Evolutionary conservation across 2,113 vertebrate species (phyloP), one percentile per base, ranked within the genome.

Genomic region (Corythoichthys intestinalis): DNA sequence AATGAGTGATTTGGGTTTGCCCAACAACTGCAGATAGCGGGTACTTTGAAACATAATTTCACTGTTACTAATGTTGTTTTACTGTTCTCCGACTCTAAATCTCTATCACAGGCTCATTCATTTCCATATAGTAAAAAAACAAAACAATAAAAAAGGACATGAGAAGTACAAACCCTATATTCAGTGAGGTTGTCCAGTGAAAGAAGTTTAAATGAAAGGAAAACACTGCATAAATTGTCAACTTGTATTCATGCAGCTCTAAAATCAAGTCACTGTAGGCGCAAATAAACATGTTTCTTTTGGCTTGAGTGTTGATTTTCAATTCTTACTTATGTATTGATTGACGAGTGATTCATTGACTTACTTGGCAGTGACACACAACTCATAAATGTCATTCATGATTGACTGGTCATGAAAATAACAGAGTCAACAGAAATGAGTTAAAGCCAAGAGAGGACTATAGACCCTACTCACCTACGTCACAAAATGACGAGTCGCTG

Each of bases 391-490:
- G 56, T 11, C 1, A 70, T 62, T 72, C 1, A 48, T 70, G 53
- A 72, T 70, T 39, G 41, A 71, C 37, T 58, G 52, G 64, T 71
- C 44, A 78, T 73, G 41, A 80, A 75, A 50, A 72, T 38, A 70
- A 54, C 64, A 53, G 59, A 71, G 38, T 67, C 13, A 34, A 12
- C 64, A 69, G 39, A 39, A 46, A 72, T 66, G 59, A 70, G 46
- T 67, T 76, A 53, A 68, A 76, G 69, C 66, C 74, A 52, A 47
- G 1, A 2, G 49, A 72, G 74, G 73, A 86, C 74, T 84, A 67
- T 61, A 14, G 35, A 57, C 20, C 20, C 20, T 28, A 28, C 20
- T 28, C 20, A 28, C 20, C 20, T 28, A 28, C 20, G 20, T 28
- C 20, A 28, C 20, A 28, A 28, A 28, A 28, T 28, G 20, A 28